Evolutionary conservation across 2,113 vertebrate species (phyloP), one percentile per base, ranked within the genome.

Genomic region (Anoura caudifer): DNA sequence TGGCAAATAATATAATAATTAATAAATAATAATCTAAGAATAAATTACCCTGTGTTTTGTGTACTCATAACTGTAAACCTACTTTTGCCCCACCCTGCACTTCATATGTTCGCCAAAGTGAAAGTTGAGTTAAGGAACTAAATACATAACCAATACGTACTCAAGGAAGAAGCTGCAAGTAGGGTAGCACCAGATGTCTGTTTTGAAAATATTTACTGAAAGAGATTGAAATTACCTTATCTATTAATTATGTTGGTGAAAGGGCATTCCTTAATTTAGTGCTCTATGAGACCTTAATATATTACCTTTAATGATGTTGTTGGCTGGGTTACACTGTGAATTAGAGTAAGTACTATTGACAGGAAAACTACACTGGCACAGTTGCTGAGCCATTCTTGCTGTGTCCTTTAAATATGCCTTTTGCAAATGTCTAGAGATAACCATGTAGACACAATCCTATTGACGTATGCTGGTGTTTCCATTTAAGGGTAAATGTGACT

Each of bases 291-390:
- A 90, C 31, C 69, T 82, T 86, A 73, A 69, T 41, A 43, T 61
- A 87, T 85, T 80, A 91, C 17, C 41, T 96, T 91, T 83, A 79
- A 72, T 86, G 76, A 67, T 96, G 11, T 45, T 93, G 38, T 94
- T 91, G 87, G 16, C 77, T 93, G 92, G 1, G 59, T 41, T 97
- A 81, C 12, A 24, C 6, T 89, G 56, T 91, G 91, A 47, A 61
- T 43, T 87, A 84, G 33, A 73, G 8, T 95, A 33, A 95, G 14
- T 9, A 38, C 47, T 90, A 22, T 81, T 31, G 81, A 73, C 67
- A 75, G 59, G 73, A 94, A 45, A 91, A 4, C 90, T 84, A 56
- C 0, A 5, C 17, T 91, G 70, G 88, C 96, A 94, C 75, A 54
- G 59, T 96, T 89, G 1, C 43, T 69, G 91, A 70, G 1, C n/a